Base-by-base conservation (phyloP, 2,797 vertebrate genomes). In the Capromys pilorides region DNA sequence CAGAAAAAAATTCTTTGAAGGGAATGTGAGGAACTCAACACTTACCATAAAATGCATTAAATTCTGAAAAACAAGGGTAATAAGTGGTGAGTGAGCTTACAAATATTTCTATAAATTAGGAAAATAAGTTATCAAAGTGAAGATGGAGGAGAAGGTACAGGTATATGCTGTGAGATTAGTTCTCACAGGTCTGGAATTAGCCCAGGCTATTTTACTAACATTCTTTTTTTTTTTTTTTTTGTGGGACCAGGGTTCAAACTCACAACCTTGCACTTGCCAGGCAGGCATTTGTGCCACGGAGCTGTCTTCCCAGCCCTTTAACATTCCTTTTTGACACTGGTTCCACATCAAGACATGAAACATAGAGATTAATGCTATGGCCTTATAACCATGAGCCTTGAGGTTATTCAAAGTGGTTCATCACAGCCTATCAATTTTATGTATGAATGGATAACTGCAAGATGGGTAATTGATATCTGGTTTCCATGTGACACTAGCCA, bases 1-100 rank as follows among this genome's bases (percentile, higher is more conserved):
- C 81, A 92, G 33, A 92, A 84, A 78, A 33, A 66, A 91, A 73
- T 69, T 92, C 28, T 80, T 88, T 84, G 39, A 87, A 93, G 41
- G 19, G 36, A 67, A 89, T 28, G 89, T 81, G 61, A 59, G 5
- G 45, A 94, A 64, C 45, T 92, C 85, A 61, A 90, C 41, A 93
- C 77, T 75, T 67, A 89, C 86, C 28, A 94, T 31, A 89, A 89
- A 91, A 66, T 78, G 41, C 22, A 66, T 67, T 83, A 78, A 88
- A 84, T 94, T 93, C 33, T 84, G n/a, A 54, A 77, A 86, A 61
- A 75, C 6, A 79, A 78, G 12, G 33, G 1, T 86, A 93, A 69
- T 36, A 41, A 66, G 0, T 69, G 4, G 31, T 10, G 6, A 91
- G 73, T 84, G 49, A 93, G n/a, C 33, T 16, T 88, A 77, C 69